These are phyloP conservation scores for Ochropacha duplaris DNA, from an alignment of 2,888 invertebrate species.

Conservation along the genomic window DNA sequence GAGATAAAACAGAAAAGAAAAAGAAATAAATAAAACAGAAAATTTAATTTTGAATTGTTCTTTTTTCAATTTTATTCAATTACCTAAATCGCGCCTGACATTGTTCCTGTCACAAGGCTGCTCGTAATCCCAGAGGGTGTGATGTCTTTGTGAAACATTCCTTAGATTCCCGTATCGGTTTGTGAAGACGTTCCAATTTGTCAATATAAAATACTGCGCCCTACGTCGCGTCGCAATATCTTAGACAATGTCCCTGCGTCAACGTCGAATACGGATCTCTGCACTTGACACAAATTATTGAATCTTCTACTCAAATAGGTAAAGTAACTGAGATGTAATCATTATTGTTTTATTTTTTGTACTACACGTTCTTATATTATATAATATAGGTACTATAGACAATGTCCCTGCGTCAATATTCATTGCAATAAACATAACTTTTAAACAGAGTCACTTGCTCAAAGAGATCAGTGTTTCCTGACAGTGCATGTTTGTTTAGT, in stretches of 20 bases:
- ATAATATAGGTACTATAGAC: too few species aligned
- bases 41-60: constrained; percentile 10
- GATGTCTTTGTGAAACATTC: constrained; percentile 17
- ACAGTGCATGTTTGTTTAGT: too few species aligned
- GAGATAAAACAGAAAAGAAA: too few species aligned
- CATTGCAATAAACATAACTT: too few species aligned
- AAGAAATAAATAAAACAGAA: too few species aligned
- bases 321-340: not conserved
- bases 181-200: constrained; percentile 32
- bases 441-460: too few species aligned
- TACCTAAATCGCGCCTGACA: constrained; percentile 23
- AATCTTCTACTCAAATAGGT: constrained; percentile 1
- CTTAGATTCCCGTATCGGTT: constrained; percentile 14
- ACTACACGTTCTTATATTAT: too few species aligned
- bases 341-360: not conserved
- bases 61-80: constrained; percentile 19
- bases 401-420: too few species aligned
- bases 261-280: constrained; percentile 27
- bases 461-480: too few species aligned
- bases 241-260: constrained; percentile 22
- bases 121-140: constrained; percentile 18
- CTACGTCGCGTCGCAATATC: constrained; percentile 17
- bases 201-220: constrained; percentile 28
- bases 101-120: constrained; percentile 13
- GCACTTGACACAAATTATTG: constrained; percentile 31